Percentiles rank a stretch among this genome's conserved stretches.
phyloP scores from a whole-genome alignment of 1,140 invertebrate species.

The Sarcophaga peregrina region DNA sequence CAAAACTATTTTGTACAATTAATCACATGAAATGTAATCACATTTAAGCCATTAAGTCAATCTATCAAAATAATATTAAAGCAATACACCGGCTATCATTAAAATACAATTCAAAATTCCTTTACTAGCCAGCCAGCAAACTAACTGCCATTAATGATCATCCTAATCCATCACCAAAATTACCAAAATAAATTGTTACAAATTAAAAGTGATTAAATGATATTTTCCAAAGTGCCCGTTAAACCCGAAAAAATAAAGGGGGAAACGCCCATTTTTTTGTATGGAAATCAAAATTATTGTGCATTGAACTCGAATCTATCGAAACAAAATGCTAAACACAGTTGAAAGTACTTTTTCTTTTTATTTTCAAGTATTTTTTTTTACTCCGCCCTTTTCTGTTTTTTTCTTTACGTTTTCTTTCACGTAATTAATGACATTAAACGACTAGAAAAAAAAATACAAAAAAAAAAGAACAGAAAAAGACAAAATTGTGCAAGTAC shows the following conservation, averaged over 20 bases:
- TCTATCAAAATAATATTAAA: constrained; percentile 34
- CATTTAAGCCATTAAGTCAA: constrained; percentile 14
- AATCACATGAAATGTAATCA: neutral
- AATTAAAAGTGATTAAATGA: constrained; percentile 41
- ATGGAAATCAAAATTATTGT: neutral
- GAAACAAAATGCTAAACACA: neutral
- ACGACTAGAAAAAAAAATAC: constrained; percentile 10
- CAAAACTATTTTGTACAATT: neutral
- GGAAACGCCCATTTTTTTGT: constrained; percentile 11
- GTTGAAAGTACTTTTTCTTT: constrained; percentile 2
- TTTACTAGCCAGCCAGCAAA: too few species aligned
- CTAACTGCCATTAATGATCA: neutral
- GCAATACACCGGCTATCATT: constrained; percentile 26
- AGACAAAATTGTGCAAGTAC: neutral
- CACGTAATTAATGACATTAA: constrained; percentile 30
- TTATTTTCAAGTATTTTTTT: neutral
- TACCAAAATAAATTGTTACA: constrained; percentile 40
- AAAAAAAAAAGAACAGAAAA: too few species aligned
- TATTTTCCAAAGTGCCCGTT: constrained; percentile 24
- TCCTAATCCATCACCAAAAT: constrained; percentile 28
- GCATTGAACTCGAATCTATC: neutral
- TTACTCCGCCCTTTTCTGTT: constrained; percentile 22
- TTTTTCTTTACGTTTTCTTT: neutral
- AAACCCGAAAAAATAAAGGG: neutral
- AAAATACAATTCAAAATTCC: neutral